A percentile compares a stretch with the other conserved stretches of the same genome.
phyloP scores from a whole-genome alignment of 2,888 invertebrate species.

The Torymus auratus region DNA sequence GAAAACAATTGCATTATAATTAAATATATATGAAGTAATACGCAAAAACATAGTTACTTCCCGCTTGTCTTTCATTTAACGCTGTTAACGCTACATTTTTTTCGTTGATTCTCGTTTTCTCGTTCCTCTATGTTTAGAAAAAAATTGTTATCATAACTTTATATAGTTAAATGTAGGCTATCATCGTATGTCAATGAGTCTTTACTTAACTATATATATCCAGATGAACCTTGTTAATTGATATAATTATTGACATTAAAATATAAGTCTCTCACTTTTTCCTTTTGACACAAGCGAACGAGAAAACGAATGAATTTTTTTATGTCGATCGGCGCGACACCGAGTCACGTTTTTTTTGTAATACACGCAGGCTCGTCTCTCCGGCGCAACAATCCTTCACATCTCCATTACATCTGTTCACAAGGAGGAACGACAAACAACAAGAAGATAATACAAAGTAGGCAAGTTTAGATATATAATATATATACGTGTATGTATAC shows the following conservation, averaged over 20 bases:
- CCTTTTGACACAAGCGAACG: too few species aligned
- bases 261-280: too few species aligned
- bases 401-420: not conserved
- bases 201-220: too few species aligned
- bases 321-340: not conserved
- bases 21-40: not conserved
- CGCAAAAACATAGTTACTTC: not conserved
- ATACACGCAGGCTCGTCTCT: not conserved
- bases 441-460: slow-evolving; percentile 20
- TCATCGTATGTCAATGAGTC: too few species aligned
- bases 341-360: slow-evolving; percentile 15
- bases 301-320: too few species aligned
- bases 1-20: too few species aligned
- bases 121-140: too few species aligned
- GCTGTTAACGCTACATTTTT: not conserved
- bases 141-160: too few species aligned
- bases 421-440: slow-evolving; percentile 10
- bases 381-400: too few species aligned
- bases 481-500: not conserved
- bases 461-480: slow-evolving; percentile 7
- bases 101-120: not conserved
- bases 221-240: too few species aligned
- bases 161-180: too few species aligned
- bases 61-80: not conserved
- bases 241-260: too few species aligned